Evolutionary conservation across 2,888 invertebrate genomes (phyloP).

Genomic region (Latrodectus hesperus): DNA sequence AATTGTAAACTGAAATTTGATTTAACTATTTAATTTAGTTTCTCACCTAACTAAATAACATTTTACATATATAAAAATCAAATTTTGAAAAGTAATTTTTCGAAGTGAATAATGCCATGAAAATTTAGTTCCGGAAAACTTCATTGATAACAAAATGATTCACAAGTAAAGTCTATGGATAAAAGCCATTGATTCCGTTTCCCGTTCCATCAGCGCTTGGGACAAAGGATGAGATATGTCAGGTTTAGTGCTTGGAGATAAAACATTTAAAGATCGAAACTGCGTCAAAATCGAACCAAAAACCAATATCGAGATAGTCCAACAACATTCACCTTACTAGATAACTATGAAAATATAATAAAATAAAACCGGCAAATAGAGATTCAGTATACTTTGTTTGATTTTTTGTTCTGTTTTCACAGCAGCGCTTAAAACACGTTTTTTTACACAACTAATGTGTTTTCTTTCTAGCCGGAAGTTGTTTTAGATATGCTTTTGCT

Average conservation of each 20-base stretch:
- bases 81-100: too few relatives aligned
- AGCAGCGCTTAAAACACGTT: neutral
- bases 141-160: too few relatives aligned
- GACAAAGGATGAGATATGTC: slow-evolving; percentile 21
- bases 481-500: neutral
- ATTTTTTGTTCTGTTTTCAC: neutral
- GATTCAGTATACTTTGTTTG: neutral
- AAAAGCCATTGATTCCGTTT: neutral
- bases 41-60: too few relatives aligned
- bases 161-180: too few relatives aligned
- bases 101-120: too few relatives aligned
- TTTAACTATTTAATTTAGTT: too few relatives aligned
- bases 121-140: too few relatives aligned
- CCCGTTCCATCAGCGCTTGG: neutral
- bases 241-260: slow-evolving; percentile 40
- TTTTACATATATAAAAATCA: too few relatives aligned
- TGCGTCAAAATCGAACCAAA: slow-evolving; percentile 51
- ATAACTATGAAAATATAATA: neutral
- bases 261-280: slow-evolving; percentile 48
- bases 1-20: too few relatives aligned
- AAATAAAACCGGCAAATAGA: slow-evolving; percentile 12
- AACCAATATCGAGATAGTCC: slow-evolving; percentile 43
- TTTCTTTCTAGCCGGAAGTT: neutral
- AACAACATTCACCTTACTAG: slow-evolving; percentile 9
- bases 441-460: neutral